Conservation (phyloP, 2,113 vertebrate genomes). For the Paralichthys olivaceus region DNA sequence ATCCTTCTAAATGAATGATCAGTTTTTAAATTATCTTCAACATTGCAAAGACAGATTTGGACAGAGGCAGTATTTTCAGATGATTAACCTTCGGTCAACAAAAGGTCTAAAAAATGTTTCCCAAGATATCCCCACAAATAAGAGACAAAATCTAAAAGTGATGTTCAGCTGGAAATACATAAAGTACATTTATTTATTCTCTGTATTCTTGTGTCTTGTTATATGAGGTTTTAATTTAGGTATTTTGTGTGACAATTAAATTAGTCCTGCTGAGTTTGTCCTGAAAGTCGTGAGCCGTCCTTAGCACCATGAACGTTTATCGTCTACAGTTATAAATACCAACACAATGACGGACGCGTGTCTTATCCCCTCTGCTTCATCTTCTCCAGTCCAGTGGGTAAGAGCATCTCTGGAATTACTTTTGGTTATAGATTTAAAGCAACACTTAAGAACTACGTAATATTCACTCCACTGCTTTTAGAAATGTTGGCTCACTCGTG, state of each 20-base stretch:
- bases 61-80: no score
- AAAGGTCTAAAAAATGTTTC: no score
- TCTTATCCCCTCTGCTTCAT: slow-evolving; percentile 99
- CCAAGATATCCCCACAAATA: no score
- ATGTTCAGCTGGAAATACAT: no score
- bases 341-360: slow-evolving; percentile 94
- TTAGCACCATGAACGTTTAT: slow-evolving; percentile 93
- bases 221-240: not conserved
- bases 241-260: not conserved
- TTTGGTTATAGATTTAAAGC: rapidly evolving
- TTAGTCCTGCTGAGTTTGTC: not conserved
- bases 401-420: slow-evolving; percentile 54
- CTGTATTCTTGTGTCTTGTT: not conserved
- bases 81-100: no score
- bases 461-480: rapidly evolving
- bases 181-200: no score
- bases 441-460: not conserved
- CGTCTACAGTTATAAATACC: slow-evolving; percentile 97
- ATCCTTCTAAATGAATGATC: slow-evolving; percentile 73
- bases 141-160: no score
- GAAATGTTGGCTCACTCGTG: not conserved
- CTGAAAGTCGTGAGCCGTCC: slow-evolving; percentile 68
- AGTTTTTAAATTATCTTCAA: no score
- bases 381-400: slow-evolving; percentile 97
- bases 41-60: no score